A percentile compares a stretch with the other conserved stretches of the same genome.
These are phyloP conservation scores for Drosophila pandora DNA, from an alignment of 1,140 invertebrate species.

Conservation along the genomic window DNA sequence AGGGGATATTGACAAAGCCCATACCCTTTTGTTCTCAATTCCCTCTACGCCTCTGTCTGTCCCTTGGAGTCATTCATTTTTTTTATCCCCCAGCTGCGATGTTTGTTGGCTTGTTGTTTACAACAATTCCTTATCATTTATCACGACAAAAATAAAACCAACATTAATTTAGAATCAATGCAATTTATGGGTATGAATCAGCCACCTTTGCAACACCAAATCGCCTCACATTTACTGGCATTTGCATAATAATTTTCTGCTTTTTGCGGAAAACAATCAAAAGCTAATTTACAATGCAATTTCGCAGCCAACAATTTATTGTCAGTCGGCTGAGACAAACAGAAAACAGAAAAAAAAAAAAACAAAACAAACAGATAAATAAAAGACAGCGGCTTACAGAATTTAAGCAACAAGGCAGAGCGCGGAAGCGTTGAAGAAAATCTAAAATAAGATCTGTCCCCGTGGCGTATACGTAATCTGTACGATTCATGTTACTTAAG, in stretches of 20 bases:
- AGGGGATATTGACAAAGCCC: neutral
- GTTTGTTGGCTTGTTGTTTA: constrained; percentile 32
- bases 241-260: constrained; percentile 41
- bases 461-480: constrained; percentile 73
- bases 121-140: constrained; percentile 70
- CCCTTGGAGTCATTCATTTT: constrained; percentile 17
- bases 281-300: constrained; percentile 70
- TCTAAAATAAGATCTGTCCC: constrained; percentile 70
- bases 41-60: constrained; percentile 4
- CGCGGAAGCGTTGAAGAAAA: constrained; percentile 37
- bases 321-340: constrained; percentile 43
- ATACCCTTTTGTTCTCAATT: constrained; percentile 3
- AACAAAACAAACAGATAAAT: neutral
- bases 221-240: constrained; percentile 39
- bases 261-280: constrained; percentile 57
- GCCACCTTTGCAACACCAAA: constrained; percentile 21
- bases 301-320: constrained; percentile 47
- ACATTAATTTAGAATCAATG: constrained; percentile 49
- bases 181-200: constrained; percentile 56
- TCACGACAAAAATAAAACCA: constrained; percentile 46
- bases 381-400: constrained; percentile 17
- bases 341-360: constrained; percentile 8
- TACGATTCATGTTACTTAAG: constrained; percentile 50
- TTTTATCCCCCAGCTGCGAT: neutral
- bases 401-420: constrained; percentile 30